Conservation (phyloP, 1,140 invertebrate genomes). For the Lepidurus arcticus region DNA sequence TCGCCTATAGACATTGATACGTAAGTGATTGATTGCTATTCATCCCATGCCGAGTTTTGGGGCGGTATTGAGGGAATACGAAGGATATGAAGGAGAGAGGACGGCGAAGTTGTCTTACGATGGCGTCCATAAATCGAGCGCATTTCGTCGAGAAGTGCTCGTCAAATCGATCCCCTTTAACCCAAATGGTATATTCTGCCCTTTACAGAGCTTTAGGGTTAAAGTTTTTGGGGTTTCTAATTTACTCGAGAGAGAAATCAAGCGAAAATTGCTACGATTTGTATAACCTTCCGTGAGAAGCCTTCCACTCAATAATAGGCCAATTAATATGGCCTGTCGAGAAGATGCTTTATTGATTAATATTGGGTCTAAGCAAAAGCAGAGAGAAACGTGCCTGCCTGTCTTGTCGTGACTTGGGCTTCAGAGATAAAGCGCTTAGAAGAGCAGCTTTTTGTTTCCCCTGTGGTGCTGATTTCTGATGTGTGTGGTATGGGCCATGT, state of each 20-base stretch:
- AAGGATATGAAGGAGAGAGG: background rate
- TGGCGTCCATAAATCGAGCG: background rate
- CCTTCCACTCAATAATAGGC: background rate
- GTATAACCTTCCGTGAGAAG: background rate
- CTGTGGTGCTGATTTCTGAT: background rate
- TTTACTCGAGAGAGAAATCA: background rate
- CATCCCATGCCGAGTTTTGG: background rate
- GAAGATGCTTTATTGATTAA: constrained; percentile 5
- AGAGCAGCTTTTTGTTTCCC: background rate
- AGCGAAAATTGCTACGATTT: too few species aligned
- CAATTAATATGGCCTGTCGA: constrained; percentile 2
- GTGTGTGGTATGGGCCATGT: background rate
- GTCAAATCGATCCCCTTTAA: constrained; percentile 5
- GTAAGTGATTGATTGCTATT: constrained; percentile 2
- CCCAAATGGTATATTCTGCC: background rate
- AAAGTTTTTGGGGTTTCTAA: background rate
- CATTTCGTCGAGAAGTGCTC: background rate
- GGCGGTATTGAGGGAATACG: background rate
- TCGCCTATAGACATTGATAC: constrained; percentile 6
- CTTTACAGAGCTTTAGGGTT: too few species aligned
- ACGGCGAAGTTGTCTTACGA: background rate
- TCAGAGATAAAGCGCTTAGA: background rate
- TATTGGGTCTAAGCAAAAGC: background rate
- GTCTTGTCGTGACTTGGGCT: background rate
- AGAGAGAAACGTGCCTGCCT: background rate